phyloP scores from a whole-genome alignment of 23 tunicate species.

The Clavelina lepadiformis region DNA sequence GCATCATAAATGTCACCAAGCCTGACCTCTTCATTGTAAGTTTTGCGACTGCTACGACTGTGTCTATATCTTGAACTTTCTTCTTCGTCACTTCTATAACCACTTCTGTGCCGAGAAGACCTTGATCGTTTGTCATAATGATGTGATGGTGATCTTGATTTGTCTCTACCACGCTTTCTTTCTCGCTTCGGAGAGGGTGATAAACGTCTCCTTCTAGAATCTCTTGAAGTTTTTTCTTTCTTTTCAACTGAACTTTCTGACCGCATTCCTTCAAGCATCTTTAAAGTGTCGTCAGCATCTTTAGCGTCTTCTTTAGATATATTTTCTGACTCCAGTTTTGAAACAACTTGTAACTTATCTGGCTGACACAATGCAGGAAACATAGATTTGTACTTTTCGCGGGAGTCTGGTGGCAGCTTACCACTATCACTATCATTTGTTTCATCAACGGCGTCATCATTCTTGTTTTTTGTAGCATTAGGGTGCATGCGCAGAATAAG shows the following conservation, averaged over 20 bases:
- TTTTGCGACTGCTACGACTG: not conserved
- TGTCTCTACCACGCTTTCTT: slow-evolving; percentile 7
- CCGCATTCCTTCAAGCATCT: slow-evolving; percentile 48
- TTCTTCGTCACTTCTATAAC: not conserved
- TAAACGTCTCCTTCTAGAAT: no score
- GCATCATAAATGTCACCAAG: slow-evolving; percentile 91
- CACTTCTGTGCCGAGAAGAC: not conserved
- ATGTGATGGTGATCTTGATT: slow-evolving; percentile 8
- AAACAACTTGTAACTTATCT: slow-evolving; percentile 37
- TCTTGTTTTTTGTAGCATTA: slow-evolving; percentile 10
- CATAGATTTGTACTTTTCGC: slow-evolving; percentile 36
- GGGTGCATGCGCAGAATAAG: slow-evolving; percentile 81
- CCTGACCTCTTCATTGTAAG: slow-evolving; percentile 52
- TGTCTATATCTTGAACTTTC: not conserved
- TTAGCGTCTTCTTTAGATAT: slow-evolving; percentile 14
- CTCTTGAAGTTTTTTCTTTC: no score
- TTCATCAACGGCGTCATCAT: slow-evolving; percentile 14
- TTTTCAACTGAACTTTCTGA: no score
- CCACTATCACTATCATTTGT: slow-evolving; percentile 21
- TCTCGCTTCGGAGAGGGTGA: no score
- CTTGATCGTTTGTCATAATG: not conserved
- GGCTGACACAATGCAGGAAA: slow-evolving; percentile 85
- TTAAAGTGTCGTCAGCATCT: slow-evolving; percentile 59
- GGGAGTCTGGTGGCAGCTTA: no score
- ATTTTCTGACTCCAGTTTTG: not conserved